Evolutionary conservation across 2,113 vertebrate genomes (phyloP), one percentile per base, ranked within the genome.

Genomic region (Axis porcinus): DNA sequence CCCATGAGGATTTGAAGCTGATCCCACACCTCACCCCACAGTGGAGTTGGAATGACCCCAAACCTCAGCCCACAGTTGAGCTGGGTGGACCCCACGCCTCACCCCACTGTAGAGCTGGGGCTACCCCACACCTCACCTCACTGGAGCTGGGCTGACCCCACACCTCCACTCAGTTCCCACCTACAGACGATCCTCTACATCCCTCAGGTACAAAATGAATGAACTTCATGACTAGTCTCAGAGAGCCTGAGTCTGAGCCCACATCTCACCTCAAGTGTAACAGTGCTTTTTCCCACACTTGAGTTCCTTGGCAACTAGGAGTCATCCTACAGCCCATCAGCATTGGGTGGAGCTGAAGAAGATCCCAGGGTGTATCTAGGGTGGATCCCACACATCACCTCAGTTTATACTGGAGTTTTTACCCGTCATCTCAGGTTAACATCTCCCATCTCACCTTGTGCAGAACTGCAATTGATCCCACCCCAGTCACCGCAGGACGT

Each of bases 71-170:
- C 23, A 10, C 3, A 0, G 23, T 57, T 3, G 23, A 57, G 55
- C 8, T 25, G 9, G 23, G 23, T 2, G 1, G 23, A 25, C 55
- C 55, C 55, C 23, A 25, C 23, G 3, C 60, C 30, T 64, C 30
- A n/a, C 6, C 30, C 30, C 7, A 17, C 0, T 0, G 30, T 17
- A 1, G 62, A 64, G 30, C 6, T 1, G 7, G 19, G 25, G 25
- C 57, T 58, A 25, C 60, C 30, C 62, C 3, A 4, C 15, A 4
- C 64, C 33, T 36, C 64, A 36, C 64, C 33, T n/a, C 10, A n/a
- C 10, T 64, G 30, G 62, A 36, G 17, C 11, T 11, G 64, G 36
- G n/a, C 67, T 40, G 67, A 70, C 67, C 19, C 19, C 19, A 36
- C 5, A 1, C 67, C n/a, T 70, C n/a, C n/a, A 6, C 67, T 40